A percentile compares a stretch with the other conserved stretches of the same genome.
Conservation (phyloP, 2,113 vertebrate genomes). For the Mirounga angustirostris region DNA sequence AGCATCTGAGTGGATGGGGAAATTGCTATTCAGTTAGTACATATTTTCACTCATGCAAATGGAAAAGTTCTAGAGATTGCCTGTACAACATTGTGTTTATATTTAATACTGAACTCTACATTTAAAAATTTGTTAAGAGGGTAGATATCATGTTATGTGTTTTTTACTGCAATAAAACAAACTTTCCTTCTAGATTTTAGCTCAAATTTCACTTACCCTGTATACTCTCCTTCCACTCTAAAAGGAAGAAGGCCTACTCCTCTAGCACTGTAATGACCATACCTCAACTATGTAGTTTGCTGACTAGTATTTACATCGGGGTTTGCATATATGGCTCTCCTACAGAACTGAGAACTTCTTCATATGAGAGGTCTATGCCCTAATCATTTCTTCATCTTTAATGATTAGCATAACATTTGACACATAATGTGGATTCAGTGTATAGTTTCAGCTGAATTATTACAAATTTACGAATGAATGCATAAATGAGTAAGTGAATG, state of each 20-base stretch:
- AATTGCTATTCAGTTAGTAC: not conserved
- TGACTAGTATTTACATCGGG: not conserved
- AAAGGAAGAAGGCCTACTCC: not conserved
- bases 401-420: not conserved
- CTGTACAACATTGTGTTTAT: not conserved
- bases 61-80: not conserved
- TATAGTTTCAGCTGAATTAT: not conserved
- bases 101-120: not conserved
- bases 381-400: not conserved
- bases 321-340: not conserved
- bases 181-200: not conserved
- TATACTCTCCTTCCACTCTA: not conserved
- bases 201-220: not conserved
- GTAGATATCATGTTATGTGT: not conserved
- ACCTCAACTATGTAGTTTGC: not conserved
- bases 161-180: not conserved
- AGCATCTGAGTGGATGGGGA: not conserved
- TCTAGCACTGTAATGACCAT: not conserved
- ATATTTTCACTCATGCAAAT: not conserved
- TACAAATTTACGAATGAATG: not conserved
- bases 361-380: not conserved
- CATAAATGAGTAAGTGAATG: not conserved
- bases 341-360: not conserved
- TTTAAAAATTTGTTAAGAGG: not conserved
- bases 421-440: not conserved